Evolutionary conservation across 2,113 vertebrate species (phyloP), one percentile per base, ranked within the genome.

Genomic region (Brachionichthys hirsutus): DNA sequence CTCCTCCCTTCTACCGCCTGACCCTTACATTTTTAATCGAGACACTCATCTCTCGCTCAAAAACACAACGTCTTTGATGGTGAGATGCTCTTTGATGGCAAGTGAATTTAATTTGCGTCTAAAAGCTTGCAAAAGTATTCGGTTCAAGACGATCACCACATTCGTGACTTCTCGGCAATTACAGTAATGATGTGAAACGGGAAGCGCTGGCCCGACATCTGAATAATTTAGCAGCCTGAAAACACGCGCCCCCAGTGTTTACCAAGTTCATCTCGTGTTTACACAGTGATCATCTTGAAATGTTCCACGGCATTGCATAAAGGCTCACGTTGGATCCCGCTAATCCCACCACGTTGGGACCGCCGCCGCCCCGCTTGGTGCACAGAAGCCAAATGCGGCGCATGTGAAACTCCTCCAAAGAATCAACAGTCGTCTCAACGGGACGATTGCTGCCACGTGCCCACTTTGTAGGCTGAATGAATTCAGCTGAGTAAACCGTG

Each of bases 1-100:
- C 52, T 49, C 18, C 62, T 76, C 72, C 54, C 35, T 73, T 76
- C 67, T 79, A 10, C 64, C 34, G 72, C 54, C 72, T 82, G 70
- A 77, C 62, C 80, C 69, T 62, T 83, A 67, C 78, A 85, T 90
- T 77, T 88, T 88, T 87, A 86, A 89, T 84, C 73, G 50, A 62
- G 67, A 79, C 75, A 73, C 73, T 85, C 88, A 83, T 87, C 81
- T 78, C 74, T 81, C 80, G 70, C 75, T 88, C 81, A 80, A 79
- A 30, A 70, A 44, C 79, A 65, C 68, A 78, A 64, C 60, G 60
- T 79, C 82, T 90, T 85, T 88, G 86, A 89, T 87, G 83, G 75
- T 70, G 81, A 81, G 73, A 67, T 51, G 48, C 36, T 16, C 83
- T 90, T 87, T 89, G 85, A 89, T 85, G 82, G 80, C 66, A 53